Evolutionary conservation across 2,113 vertebrate genomes (phyloP), one percentile per base, ranked within the genome.

Genomic region (Aldabrachelys gigantea): DNA sequence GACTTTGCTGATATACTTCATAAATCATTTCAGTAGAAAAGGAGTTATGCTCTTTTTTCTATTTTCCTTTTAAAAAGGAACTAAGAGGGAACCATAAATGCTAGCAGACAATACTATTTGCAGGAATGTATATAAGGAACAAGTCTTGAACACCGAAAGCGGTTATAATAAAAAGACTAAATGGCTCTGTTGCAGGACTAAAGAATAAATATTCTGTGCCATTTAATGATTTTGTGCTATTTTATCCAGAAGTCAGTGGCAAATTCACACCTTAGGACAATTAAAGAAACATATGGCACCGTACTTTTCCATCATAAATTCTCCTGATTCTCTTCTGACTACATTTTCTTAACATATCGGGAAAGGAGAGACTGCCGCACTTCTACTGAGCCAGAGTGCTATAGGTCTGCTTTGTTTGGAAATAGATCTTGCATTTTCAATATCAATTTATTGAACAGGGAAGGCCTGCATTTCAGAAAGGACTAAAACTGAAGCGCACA

Each of bases 21-120:
- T 35, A 84, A 38, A 72, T 38, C 65, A 38, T 17, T 72, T 72
- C 65, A 72, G 19, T 24, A 88, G 81, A 84, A n/a, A 85, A 80
- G 72, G 76, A 78, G 85, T 1, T 1, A 53, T 7, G 50, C 85
- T 62, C 82, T 91, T 89, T 75, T 22, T 92, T n/a, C 49, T 92
- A 69, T 82, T 93, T 7, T 8, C 44, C 24, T 49, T 86, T 85
- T 69, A 11, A 84, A 44, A 89, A 44, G 89, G 81, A 87, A 92
- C 92, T 93, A 44, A 72, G 19, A 62, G 79, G 76, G 81, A 82
- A 93, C 76, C 17, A 4, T 79, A 25, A 94, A 92, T 11, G 52
- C 81, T 59, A 90, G 85, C 89, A 93, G 95, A 95, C 89, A 79
- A 57, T 94, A 91, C 87, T 65, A 94, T 95, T 96, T 95, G 89